Evolutionary conservation across 2,797 vertebrate species (phyloP), one percentile per base, ranked within the genome.

Genomic region (Lindbergichthys nudifrons): DNA sequence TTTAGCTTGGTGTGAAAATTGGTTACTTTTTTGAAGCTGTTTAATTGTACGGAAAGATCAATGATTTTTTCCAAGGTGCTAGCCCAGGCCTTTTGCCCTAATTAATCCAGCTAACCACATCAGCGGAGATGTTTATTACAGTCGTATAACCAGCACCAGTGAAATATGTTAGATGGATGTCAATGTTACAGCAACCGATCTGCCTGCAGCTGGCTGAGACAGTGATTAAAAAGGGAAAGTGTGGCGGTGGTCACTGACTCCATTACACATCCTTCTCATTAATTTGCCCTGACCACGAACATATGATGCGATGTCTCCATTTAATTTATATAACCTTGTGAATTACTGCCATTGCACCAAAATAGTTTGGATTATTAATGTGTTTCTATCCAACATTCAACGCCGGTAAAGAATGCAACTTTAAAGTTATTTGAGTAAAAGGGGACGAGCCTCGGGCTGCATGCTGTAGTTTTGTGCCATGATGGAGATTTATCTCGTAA

Each of bases 71-170:
- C 46, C 66, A 84, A 78, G 82, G 81, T 89, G 91, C 88, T 93
- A 92, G 86, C 91, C 60, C 68, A 77, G 90, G 90, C 92, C 91
- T 87, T 89, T 80, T 85, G 82, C 79, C 87, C 87, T 83, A 88
- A 91, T 91, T 89, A 91, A 89, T 88, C 80, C 73, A 65, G 83
- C 83, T 64, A 77, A 82, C 72, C 72, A 74, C 80, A 81, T 64
- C 53, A 68, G 18, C 73, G 63, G 52, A 66, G 21, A 64, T 78
- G 70, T 52, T 70, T 51, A 80, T 84, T 75, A 52, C 43, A 30
- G 18, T 5, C 42, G 13, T 18, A 61, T 18, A 70, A 18, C 1
- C 26, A 43, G 57, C 63, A 14, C 3, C 39, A 47, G 61, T 9
- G 2, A 30, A 66, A 76, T 14, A 81, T 71, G 56, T 45, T 32